Evolutionary conservation across 2,797 vertebrate genomes (phyloP).

Genomic region (Acanthopagrus latus): DNA sequence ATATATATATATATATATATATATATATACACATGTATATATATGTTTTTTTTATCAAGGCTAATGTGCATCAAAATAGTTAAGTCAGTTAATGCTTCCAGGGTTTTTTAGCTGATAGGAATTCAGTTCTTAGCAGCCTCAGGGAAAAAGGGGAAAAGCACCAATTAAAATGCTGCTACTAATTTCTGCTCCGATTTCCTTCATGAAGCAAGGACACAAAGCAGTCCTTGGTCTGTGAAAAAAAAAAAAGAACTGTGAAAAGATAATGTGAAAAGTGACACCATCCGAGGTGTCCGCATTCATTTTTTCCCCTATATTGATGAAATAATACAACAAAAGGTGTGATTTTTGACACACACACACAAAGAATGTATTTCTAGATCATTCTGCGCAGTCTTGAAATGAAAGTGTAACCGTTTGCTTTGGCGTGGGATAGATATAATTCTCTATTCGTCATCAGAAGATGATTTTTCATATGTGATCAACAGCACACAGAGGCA

Average conservation of each 20-base stretch:
- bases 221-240: background rate
- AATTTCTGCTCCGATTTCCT: background rate
- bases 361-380: conserved; percentile 14
- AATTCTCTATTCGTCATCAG: background rate
- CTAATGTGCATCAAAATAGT: background rate
- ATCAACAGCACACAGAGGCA: conserved; percentile 17
- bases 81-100: background rate
- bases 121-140: background rate
- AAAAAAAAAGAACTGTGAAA: conserved; percentile 6
- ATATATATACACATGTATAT: no score
- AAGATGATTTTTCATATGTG: conserved; percentile 24
- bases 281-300: background rate
- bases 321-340: conserved; percentile 1
- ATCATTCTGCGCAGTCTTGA: background rate
- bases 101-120: background rate
- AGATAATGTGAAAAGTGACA: background rate
- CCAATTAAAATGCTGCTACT: no score
- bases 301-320: background rate
- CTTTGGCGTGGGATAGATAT: background rate
- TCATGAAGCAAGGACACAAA: background rate
- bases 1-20: no score
- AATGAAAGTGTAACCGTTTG: background rate
- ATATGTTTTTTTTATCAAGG: background rate
- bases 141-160: background rate
- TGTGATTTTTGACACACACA: background rate